Evolutionary conservation across 2,888 invertebrate species (phyloP), one percentile per base, ranked within the genome.

Genomic region (Masnerella sp.): DNA sequence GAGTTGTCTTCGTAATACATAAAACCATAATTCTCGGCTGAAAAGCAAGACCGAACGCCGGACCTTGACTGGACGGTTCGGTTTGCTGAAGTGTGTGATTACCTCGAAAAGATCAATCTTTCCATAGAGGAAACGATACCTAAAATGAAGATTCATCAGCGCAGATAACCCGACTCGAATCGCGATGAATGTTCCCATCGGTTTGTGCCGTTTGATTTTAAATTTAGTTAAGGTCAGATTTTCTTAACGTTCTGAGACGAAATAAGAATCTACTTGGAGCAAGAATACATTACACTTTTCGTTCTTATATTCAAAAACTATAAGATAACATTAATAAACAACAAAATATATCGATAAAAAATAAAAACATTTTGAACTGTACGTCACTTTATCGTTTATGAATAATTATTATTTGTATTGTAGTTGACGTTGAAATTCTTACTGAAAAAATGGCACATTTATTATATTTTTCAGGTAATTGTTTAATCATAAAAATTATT

Each of bases 61-160:
- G 71, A 71, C 64, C 71, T 71, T 71, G 71, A 71, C 71, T 71
- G 64, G 64, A 71, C 58, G 71, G 64, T 58, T 71, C 51, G 12
- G 64, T 71, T 72, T 72, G 64, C 65, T 54, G 59, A 45, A 72
- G 71, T 72, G 65, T 59, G 65, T 59, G 71, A 72, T 72, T 72
- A 65, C 58, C 59, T 59, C 71, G 65, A 72, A 59, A 71, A 72
- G 71, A 72, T 72, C 65, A 65, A 72, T 72, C 71, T 72, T 56
- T 42, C 59, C 59, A 40, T 52, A 52, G 64, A 71, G 71, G 64
- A 71, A 71, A 49, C 62, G 56, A 70, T 70, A 70, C 62, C 56
- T 56, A 70, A 70, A 70, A 70, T 56, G 56, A 70, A 71, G 71
- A 71, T 64, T 71, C 71, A 70, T 70, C 70, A 64, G 56, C 20